A percentile compares a stretch with the other conserved stretches of the same genome.
These are phyloP conservation scores for Drosophila sp. DNA, from an alignment of 1,140 invertebrate species.

Conservation along the genomic window DNA sequence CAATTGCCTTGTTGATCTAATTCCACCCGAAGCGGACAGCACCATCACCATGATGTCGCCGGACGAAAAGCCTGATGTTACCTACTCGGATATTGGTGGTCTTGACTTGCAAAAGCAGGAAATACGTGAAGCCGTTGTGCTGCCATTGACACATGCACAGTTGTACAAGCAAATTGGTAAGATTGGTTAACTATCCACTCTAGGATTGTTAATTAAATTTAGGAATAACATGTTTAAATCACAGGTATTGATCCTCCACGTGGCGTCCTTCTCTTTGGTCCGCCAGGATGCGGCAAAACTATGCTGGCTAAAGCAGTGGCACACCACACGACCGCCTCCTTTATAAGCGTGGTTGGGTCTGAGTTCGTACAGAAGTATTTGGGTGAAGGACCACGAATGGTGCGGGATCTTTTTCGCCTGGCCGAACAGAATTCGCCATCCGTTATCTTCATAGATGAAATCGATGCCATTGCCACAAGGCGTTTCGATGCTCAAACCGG, in stretches of 20 bases:
- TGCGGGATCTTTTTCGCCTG: constrained; percentile 98
- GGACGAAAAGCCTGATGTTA: constrained; percentile 99
- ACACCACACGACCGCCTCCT: constrained; percentile 98
- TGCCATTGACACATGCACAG: constrained; percentile 99
- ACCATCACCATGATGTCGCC: constrained; percentile 95
- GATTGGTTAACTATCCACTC: background rate
- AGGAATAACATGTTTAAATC: background rate
- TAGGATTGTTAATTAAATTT: background rate
- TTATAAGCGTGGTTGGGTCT: constrained; percentile 99
- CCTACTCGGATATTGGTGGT: constrained; percentile 98
- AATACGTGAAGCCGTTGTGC: constrained; percentile 98
- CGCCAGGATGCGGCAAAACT: constrained; percentile 96
- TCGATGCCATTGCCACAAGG: constrained; percentile 99
- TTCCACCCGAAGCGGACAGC: constrained; percentile 98
- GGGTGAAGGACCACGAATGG: constrained; percentile 99
- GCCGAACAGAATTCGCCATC: constrained; percentile 99
- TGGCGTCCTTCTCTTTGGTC: constrained; percentile 99
- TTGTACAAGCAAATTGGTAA: constrained; percentile 96
- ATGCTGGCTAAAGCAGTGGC: constrained; percentile 99
- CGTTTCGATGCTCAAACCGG: constrained; percentile 99
- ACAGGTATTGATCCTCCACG: constrained; percentile 94
- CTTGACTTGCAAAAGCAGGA: constrained; percentile 99
- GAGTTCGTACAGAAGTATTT: constrained; percentile 99
- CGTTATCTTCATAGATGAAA: constrained; percentile 99
- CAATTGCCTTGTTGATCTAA: constrained; percentile 97